Base-by-base conservation (phyloP, 1,140 invertebrate species). In the Halictus rubicundus region DNA sequence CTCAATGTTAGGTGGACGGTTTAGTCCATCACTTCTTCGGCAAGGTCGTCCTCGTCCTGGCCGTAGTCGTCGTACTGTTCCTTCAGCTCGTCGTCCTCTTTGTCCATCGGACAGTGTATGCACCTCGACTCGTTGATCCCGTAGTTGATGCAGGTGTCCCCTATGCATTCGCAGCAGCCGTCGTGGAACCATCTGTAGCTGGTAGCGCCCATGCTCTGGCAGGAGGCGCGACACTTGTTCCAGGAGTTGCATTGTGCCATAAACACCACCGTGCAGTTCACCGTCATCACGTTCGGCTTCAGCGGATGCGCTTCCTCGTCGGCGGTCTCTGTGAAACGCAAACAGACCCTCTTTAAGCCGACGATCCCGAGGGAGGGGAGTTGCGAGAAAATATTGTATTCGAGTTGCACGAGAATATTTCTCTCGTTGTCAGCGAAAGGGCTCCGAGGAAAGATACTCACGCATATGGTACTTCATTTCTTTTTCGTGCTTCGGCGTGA, bases 131-230 rank as follows among this genome's bases (percentile, higher is more conserved):
- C 97, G 88, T 98, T 97, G 72, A 98, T 97, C 7, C 98, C 98
- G 93, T 98, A 98, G 90, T 98, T 97, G 57, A 98, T 95, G 91
- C 98, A 99, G 63, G 95, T 96, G 72, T 96, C 95, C 5, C 98
- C 97, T 74, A 99, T 95, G 92, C 98, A 99, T 91, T 99, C 97
- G 92, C 98, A 99, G 88, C 98, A 99, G 2, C 97, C 98, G 91
- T 98, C 97, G 91, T 98, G 97, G 92, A 99, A 99, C 97, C 97
- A 98, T 89, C 98, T 94, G 91, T 95, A 97, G 91, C 95, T 95
- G 19, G 94, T 93, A 10, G 96, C 95, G 37, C 96, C 96, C 95
- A 96, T 96, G 1, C 96, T 96, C 78, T 95, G 94, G 89, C 97
- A 98, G 12, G 95, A 95, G 7, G 93, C 94, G 87, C 95, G 95